Conservation (phyloP, 2,797 vertebrate genomes). For the Trematocara caparti region DNA sequence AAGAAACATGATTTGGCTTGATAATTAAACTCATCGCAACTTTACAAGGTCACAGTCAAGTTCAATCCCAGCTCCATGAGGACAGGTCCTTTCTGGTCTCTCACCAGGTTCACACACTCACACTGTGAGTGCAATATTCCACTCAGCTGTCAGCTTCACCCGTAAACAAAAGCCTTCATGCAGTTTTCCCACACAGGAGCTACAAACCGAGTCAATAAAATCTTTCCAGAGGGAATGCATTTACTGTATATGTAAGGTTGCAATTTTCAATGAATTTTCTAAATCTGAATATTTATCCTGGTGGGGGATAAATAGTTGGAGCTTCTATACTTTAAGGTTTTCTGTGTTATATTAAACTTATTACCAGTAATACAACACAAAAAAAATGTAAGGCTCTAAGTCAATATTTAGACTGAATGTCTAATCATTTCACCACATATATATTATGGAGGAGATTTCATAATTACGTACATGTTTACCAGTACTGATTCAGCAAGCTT, state of each 20-base stretch:
- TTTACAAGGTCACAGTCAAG: conserved; percentile 6
- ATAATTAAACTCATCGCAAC: neutral
- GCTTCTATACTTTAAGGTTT: neutral
- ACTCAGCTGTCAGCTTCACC: neutral
- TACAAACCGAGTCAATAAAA: neutral
- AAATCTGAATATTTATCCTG: fast-evolving
- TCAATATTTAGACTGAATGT: neutral
- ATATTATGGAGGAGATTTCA: neutral
- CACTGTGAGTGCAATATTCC: neutral
- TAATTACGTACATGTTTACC: neutral
- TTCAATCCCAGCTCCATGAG: neutral
- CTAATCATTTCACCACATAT: neutral
- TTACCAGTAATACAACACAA: neutral
- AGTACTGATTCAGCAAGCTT: neutral
- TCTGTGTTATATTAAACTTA: neutral
- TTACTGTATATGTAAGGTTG: neutral
- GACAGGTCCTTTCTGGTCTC: neutral
- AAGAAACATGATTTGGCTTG: conserved; percentile 1
- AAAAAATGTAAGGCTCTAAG: neutral
- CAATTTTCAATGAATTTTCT: neutral
- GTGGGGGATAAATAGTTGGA: neutral
- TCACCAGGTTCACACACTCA: neutral
- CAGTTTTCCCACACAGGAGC: neutral
- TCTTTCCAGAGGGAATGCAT: neutral
- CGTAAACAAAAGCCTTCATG: neutral